Evolutionary conservation across 2,797 vertebrate genomes (phyloP).

Genomic region (Taenioides sp.): DNA sequence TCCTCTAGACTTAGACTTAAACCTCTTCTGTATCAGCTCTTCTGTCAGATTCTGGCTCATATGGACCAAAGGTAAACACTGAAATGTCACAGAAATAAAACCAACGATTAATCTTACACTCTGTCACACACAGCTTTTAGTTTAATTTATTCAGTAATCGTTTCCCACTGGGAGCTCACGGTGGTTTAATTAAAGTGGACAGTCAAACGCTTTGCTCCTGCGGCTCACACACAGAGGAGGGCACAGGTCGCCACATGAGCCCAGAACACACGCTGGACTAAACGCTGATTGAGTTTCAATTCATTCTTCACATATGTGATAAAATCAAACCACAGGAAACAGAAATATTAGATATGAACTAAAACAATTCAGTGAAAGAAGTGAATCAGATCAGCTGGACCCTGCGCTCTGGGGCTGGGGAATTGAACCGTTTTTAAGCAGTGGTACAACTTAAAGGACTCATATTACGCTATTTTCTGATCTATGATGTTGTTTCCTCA

Average conservation of each 20-base stretch:
- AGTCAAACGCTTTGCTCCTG: background rate
- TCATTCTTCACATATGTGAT: constrained; percentile 5
- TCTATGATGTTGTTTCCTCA: too few species aligned
- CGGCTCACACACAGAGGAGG: constrained; percentile 4
- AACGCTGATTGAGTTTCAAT: constrained; percentile 22
- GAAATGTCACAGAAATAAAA: background rate
- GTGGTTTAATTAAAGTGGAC: constrained; percentile 11
- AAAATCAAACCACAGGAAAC: constrained; percentile 12
- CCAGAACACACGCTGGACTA: constrained; percentile 3
- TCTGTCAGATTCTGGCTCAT: background rate
- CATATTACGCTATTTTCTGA: too few species aligned
- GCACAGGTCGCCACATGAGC: constrained; percentile 3
- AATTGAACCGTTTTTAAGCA: background rate
- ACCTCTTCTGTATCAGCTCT: too few species aligned
- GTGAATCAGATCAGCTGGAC: constrained; percentile 14
- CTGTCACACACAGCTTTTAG: background rate
- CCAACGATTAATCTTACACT: background rate
- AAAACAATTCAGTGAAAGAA: constrained; percentile 3
- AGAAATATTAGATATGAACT: constrained; percentile 14
- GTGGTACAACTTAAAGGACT: background rate
- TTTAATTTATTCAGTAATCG: background rate
- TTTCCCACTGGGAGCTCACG: constrained; percentile 5
- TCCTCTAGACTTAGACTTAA: too few species aligned
- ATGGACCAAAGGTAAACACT: background rate
- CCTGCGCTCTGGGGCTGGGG: background rate